phyloP scores from a whole-genome alignment of 2,113 vertebrate species.

The Dinomys branickii region DNA sequence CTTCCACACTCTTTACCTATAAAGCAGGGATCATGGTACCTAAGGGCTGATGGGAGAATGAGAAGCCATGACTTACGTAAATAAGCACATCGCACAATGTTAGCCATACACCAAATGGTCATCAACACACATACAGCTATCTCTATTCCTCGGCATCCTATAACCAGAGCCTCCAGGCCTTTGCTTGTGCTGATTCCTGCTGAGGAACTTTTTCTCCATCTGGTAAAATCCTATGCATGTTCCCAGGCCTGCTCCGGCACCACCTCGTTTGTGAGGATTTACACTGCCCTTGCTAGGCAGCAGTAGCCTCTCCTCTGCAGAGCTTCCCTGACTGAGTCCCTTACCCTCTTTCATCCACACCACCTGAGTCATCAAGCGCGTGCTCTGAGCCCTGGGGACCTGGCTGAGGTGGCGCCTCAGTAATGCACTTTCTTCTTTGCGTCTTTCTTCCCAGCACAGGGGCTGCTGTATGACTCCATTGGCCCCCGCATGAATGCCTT shows the following conservation, averaged over 20 bases:
- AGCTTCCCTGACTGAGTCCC: rapidly evolving
- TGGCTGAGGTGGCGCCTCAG: rapidly evolving
- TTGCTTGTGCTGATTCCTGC: not conserved
- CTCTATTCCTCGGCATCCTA: not conserved
- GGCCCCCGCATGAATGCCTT: not conserved
- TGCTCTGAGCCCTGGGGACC: not conserved
- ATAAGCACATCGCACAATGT: not conserved
- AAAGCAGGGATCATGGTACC: not conserved
- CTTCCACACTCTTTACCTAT: not conserved
- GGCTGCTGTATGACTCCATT: not conserved
- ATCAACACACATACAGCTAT: not conserved
- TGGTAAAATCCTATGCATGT: not conserved
- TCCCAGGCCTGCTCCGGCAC: not conserved
- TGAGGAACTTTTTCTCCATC: not conserved
- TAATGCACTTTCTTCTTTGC: not conserved
- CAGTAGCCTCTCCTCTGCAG: not conserved
- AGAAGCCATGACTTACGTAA: not conserved
- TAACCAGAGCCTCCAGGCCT: not conserved
- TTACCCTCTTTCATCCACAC: not conserved
- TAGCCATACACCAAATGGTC: not conserved
- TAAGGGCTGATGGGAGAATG: not conserved
- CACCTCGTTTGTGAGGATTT: not conserved
- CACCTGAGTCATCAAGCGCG: not conserved
- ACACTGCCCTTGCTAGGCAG: not conserved
- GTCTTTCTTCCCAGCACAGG: not conserved